A percentile compares a stretch with the other conserved stretches of the same genome.
phyloP scores from a whole-genome alignment of 1,140 invertebrate species.

The Drosophila arawakana region DNA sequence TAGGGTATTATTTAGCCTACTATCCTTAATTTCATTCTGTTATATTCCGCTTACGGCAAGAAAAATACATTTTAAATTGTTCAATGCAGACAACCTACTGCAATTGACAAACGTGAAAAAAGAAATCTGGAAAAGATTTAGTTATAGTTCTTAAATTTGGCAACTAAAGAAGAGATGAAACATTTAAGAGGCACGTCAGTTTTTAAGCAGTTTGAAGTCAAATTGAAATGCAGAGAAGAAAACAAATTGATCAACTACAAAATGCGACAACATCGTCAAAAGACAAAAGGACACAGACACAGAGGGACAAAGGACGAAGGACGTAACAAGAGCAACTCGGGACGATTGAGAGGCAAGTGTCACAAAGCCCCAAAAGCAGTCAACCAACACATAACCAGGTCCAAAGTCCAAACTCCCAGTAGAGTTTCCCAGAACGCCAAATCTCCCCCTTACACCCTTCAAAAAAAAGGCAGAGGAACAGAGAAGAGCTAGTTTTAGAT shows the following conservation, averaged over 20 bases:
- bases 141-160: too few relatives aligned
- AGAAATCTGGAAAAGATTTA: too few relatives aligned
- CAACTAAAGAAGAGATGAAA: not conserved
- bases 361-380: conserved; percentile 52
- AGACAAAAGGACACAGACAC: conserved; percentile 35
- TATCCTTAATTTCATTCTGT: conserved; percentile 36
- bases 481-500: too few relatives aligned
- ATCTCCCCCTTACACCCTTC: not conserved
- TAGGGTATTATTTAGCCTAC: not conserved
- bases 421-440: conserved; percentile 21
- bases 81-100: conserved; percentile 47
- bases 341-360: too few relatives aligned
- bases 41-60: conserved; percentile 70
- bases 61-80: conserved; percentile 79
- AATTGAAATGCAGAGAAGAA: conserved; percentile 80
- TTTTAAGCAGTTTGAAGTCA: conserved; percentile 27
- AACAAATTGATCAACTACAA: conserved; percentile 80
- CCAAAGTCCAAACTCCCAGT: conserved; percentile 29
- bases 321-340: too few relatives aligned
- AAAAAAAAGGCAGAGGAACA: too few relatives aligned
- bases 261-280: conserved; percentile 70
- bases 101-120: conserved; percentile 75
- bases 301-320: not conserved
- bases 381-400: conserved; percentile 61
- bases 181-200: not conserved